Evolutionary conservation across 2,113 vertebrate genomes (phyloP), one percentile per base, ranked within the genome.

Genomic region (Scophthalmus maximus): DNA sequence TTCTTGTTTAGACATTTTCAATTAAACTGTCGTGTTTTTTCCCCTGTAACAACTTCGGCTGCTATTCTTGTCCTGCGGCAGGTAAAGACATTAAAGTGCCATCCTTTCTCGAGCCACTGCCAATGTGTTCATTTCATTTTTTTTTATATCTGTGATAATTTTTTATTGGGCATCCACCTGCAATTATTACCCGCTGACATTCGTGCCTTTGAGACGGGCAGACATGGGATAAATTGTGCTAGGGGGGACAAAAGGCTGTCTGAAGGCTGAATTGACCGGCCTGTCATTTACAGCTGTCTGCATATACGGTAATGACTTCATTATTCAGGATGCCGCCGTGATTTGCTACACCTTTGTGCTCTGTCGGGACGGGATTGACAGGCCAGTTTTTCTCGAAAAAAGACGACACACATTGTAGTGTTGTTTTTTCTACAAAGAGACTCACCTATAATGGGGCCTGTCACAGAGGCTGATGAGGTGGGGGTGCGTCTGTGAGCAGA

Each of bases 261-360:
- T 82, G 87, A 87, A 93, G 91, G 88, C 87, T 77, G 84, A 84
- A 93, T 93, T 93, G 90, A 89, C 83, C 88, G 88, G 88, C 93
- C 93, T 94, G 94, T 94, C 92, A 92, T 94, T 93, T 92, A 92
- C 92, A 91, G 91, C 92, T 78, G 90, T 89, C 76, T 91, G 81
- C 84, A 8, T 73, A 77, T 86, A 89, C 87, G 85, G 81, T 93
- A 94, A 95, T 93, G 88, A 86, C 90, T 94, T 93, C 90, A 92
- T 95, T 94, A 94, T 93, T 92, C 88, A 90, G 90, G 80, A 87
- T 82, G 79, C 79, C 62, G 89, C 77, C 79, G 6, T 26, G 61
- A 84, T 68, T n/a, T 47, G 63, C 66, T 61, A 23, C 58, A 50
- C 75, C 49, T 76, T 83, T 80, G 32, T 73, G 42, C 67, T 75